These are phyloP conservation scores for Microplitis manilae DNA, from an alignment of 2,888 invertebrate species.

Conservation along the genomic window DNA sequence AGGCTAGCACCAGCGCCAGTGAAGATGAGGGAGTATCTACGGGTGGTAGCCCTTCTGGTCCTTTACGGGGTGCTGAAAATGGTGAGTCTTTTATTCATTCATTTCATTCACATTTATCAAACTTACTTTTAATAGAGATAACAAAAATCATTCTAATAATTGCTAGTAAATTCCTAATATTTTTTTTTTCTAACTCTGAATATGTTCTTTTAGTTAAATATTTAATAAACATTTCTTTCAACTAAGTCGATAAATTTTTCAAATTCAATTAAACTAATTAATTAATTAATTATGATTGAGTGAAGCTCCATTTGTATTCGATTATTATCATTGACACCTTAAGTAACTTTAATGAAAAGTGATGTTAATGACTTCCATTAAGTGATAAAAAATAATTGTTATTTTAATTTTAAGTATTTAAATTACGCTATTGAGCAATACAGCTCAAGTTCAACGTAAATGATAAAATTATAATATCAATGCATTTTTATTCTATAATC, in stretches of 20 bases:
- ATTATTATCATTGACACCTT: neutral
- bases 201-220: too few relatives aligned
- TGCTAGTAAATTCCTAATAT: too few relatives aligned
- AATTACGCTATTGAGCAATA: neutral
- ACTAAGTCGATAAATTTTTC: neutral
- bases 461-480: too few relatives aligned
- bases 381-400: neutral
- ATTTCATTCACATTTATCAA: neutral
- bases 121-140: neutral
- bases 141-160: neutral
- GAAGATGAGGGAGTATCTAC: conserved; percentile 70
- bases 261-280: neutral
- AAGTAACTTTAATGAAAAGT: neutral
- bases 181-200: too few relatives aligned
- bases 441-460: too few relatives aligned
- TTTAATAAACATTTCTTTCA: neutral
- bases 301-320: neutral
- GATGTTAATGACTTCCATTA: neutral
- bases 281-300: neutral
- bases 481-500: too few relatives aligned
- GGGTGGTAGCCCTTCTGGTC: conserved; percentile 67
- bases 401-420: conserved; percentile 4
- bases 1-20: conserved; percentile 65
- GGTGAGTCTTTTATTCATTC: conserved; percentile 59
- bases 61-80: conserved; percentile 65